A percentile compares a stretch with the other conserved stretches of the same genome.
Evolutionary conservation across 1,140 invertebrate genomes (phyloP).

Genomic region (Brachionus koreanus): DNA sequence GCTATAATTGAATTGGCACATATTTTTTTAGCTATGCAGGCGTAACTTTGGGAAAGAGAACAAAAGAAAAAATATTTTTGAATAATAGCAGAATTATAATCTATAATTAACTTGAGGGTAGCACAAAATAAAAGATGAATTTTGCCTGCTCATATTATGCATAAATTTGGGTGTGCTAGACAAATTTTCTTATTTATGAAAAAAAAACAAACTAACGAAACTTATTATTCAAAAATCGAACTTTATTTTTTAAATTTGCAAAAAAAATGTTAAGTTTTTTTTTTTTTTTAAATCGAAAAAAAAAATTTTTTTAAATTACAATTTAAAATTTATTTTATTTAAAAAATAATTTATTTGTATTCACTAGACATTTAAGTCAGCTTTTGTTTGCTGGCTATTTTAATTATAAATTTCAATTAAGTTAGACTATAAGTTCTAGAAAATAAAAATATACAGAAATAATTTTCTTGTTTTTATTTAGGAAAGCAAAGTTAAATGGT

Average conservation of each 20-base stretch:
- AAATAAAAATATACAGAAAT: background rate
- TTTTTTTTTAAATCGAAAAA: background rate
- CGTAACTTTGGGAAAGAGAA: background rate
- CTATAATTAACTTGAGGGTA: background rate
- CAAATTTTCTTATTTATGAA: background rate
- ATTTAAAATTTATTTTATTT: background rate
- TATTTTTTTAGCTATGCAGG: background rate
- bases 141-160: background rate
- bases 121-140: background rate
- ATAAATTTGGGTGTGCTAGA: background rate
- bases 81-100: background rate
- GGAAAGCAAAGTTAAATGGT: too few species aligned
- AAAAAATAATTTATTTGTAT: too few species aligned
- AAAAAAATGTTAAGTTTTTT: background rate
- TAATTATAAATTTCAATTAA: background rate
- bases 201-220: background rate
- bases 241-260: background rate
- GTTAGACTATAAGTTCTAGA: background rate
- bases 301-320: background rate
- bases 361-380: background rate
- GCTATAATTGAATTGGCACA: background rate
- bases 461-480: background rate
- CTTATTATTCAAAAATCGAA: background rate
- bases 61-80: background rate
- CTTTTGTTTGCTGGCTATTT: background rate